phyloP scores from a whole-genome alignment of 2,888 invertebrate species.

The Callyntrura sp. region DNA sequence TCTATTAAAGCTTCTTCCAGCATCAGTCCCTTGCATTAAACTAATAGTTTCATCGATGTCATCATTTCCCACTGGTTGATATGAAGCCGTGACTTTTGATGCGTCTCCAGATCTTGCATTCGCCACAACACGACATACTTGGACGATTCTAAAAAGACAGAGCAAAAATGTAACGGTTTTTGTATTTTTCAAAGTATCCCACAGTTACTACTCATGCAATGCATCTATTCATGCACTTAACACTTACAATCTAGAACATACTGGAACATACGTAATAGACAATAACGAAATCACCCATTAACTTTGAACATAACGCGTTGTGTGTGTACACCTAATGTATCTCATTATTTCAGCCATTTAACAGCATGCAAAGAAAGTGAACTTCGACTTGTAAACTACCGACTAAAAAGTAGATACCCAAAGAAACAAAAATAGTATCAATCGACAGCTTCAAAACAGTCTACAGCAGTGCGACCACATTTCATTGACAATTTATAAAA shows the following conservation, averaged over 20 bases:
- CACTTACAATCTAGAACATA: too few relatives aligned
- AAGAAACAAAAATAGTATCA: too few relatives aligned
- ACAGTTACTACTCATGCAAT: not conserved
- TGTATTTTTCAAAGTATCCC: not conserved
- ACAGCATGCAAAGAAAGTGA: too few relatives aligned
- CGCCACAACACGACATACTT: not conserved
- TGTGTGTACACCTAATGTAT: not conserved
- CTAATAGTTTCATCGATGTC: slow-evolving; percentile 28
- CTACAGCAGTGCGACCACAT: too few relatives aligned
- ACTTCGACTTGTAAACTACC: too few relatives aligned
- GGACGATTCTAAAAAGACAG: not conserved
- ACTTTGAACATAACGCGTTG: not conserved
- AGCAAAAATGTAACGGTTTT: not conserved
- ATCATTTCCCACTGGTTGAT: slow-evolving; percentile 47
- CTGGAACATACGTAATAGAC: too few relatives aligned
- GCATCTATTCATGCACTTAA: not conserved
- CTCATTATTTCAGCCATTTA: too few relatives aligned
- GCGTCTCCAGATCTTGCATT: not conserved
- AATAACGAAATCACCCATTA: too few relatives aligned
- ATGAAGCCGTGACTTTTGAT: not conserved
- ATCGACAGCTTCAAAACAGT: too few relatives aligned
- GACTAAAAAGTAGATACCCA: too few relatives aligned
- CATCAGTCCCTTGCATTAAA: slow-evolving; percentile 18
- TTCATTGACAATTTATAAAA: too few relatives aligned
- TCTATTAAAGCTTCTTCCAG: not conserved